Percentiles rank a stretch among this genome's conserved stretches.
phyloP scores from a whole-genome alignment of 2,113 vertebrate species.

The Elephas maximus region DNA sequence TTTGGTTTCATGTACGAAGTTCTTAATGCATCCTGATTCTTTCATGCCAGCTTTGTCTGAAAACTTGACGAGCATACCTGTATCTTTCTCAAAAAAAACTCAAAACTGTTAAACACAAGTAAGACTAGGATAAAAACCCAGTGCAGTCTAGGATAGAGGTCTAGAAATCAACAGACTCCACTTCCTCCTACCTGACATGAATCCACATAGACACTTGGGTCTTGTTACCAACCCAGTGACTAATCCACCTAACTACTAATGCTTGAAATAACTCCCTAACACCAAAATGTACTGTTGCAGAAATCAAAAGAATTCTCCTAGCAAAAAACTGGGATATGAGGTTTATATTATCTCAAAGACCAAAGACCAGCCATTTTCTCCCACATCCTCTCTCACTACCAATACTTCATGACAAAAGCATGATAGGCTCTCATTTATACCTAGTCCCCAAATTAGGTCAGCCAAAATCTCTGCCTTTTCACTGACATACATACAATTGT shows the following conservation, averaged over 20 bases:
- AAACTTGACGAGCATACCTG: background rate
- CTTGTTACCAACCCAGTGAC: background rate
- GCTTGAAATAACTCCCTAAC: slow-evolving; percentile 41
- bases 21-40: background rate
- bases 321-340: background rate
- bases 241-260: background rate
- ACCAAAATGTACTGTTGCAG: background rate
- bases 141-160: background rate
- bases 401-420: slow-evolving; percentile 15
- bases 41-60: background rate
- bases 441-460: background rate
- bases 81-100: background rate
- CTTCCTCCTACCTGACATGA: background rate
- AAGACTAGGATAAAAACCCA: background rate
- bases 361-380: background rate
- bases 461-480: slow-evolving; percentile 15
- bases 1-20: slow-evolving; percentile 2
- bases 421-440: background rate
- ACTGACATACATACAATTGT: background rate
- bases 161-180: background rate
- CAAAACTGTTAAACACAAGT: background rate
- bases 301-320: slow-evolving; percentile 23
- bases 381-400: background rate
- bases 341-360: background rate
- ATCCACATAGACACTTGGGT: background rate